A percentile compares a stretch with the other conserved stretches of the same genome.
These are phyloP conservation scores for Tetranychus urticae DNA, from an alignment of 1,140 invertebrate genomes.

Conservation along the genomic window DNA sequence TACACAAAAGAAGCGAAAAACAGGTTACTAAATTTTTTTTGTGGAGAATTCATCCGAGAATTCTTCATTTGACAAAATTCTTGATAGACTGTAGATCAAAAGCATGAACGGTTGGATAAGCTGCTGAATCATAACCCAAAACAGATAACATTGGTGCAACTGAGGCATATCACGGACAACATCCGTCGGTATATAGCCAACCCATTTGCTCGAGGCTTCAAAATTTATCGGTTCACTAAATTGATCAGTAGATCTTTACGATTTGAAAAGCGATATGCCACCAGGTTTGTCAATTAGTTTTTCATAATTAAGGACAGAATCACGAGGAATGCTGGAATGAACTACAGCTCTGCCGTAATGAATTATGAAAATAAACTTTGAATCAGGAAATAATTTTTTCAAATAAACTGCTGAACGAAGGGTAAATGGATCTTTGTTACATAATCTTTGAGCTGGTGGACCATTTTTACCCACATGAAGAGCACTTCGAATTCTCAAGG, in stretches of 20 bases:
- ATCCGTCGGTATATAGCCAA: conserved; percentile 67
- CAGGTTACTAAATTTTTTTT: too few species aligned
- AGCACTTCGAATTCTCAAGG: too few species aligned
- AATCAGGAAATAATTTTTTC: conserved; percentile 33
- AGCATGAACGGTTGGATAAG: conserved; percentile 81
- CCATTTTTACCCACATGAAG: conserved; percentile 75
- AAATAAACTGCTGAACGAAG: conserved; percentile 73
- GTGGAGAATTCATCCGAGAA: too few species aligned
- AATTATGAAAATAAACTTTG: conserved; percentile 95
- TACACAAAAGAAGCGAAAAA: too few species aligned
- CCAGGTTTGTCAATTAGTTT: conserved; percentile 85
- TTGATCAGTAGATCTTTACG: conserved; percentile 92
- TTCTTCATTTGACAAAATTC: too few species aligned
- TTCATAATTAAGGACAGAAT: conserved; percentile 87
- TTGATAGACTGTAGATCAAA: too few species aligned
- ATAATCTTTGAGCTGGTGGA: conserved; percentile 60
- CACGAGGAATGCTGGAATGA: conserved; percentile 84
- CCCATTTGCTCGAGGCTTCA: conserved; percentile 90
- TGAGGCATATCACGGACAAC: conserved; percentile 65
- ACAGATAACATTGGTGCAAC: conserved; percentile 71
- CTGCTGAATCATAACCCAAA: conserved; percentile 77
- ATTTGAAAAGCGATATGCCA: conserved; percentile 57
- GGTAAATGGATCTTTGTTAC: conserved; percentile 96
- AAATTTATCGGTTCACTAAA: conserved; percentile 93
- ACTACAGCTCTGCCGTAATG: conserved; percentile 89